Evolutionary conservation across 1,140 invertebrate genomes (phyloP).

Genomic region (Bombyx mori): ASM3026992v2 NC_085113.1:9225501-9226000

Average conservation of each 20-base stretch:
- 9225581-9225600: slow-evolving; percentile 30
- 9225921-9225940: no score
- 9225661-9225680: slow-evolving; percentile 59
- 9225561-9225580: no score
- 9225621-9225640: slow-evolving; percentile 55
- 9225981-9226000: no score
- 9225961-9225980: no score
- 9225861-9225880: background rate
- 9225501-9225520: no score
- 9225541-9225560: no score
- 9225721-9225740: slow-evolving; percentile 49
- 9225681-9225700: slow-evolving; percentile 67
- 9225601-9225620: slow-evolving; percentile 50
- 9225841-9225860: background rate
- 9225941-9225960: no score
- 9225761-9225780: slow-evolving; percentile 67
- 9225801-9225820: slow-evolving; percentile 51
- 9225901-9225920: no score
- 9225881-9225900: no score
- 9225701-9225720: slow-evolving; percentile 59
- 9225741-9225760: slow-evolving; percentile 55
- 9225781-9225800: slow-evolving; percentile 36
- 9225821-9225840: slow-evolving; percentile 29
- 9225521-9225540: no score
- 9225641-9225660: slow-evolving; percentile 53